Conservation (phyloP, 35 echinoderm and acorn worm genomes). For the Ptychodera flava region DNA sequence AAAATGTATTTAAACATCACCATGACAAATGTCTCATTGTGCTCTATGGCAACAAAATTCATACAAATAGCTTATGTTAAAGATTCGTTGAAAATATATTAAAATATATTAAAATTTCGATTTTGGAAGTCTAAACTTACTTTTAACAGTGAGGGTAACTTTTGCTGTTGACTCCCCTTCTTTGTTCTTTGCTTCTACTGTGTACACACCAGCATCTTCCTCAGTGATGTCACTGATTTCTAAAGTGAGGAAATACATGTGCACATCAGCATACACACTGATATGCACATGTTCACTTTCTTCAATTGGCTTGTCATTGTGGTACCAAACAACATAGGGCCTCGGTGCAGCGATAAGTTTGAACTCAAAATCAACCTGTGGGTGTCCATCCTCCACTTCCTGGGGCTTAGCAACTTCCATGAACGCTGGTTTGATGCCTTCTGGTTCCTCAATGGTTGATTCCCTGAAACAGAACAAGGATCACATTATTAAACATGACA, state of each 20-base stretch:
- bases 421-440: conserved; percentile 92
- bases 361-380: conserved; percentile 81
- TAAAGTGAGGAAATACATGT: conserved; percentile 70
- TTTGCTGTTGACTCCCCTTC: conserved; percentile 60
- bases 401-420: conserved; percentile 70
- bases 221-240: conserved; percentile 59
- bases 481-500: no score
- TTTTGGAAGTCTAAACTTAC: conserved; percentile 72
- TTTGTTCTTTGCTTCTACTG: conserved; percentile 79
- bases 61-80: no score
- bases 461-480: conserved; percentile 46
- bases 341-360: conserved; percentile 88
- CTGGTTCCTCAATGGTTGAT: conserved; percentile 82
- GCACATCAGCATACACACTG: conserved; percentile 90
- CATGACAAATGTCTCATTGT: no score
- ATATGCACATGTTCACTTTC: conserved; percentile 55
- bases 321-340: conserved; percentile 74
- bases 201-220: conserved; percentile 72
- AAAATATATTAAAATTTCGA: no score
- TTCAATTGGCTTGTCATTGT: conserved; percentile 74
- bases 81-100: no score
- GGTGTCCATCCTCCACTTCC: conserved; percentile 46
- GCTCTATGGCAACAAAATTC: no score
- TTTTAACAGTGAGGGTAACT: conserved; percentile 74
- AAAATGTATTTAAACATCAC: no score